Conservation (phyloP, 2,113 vertebrate genomes). For the Macrotus californicus region DNA sequence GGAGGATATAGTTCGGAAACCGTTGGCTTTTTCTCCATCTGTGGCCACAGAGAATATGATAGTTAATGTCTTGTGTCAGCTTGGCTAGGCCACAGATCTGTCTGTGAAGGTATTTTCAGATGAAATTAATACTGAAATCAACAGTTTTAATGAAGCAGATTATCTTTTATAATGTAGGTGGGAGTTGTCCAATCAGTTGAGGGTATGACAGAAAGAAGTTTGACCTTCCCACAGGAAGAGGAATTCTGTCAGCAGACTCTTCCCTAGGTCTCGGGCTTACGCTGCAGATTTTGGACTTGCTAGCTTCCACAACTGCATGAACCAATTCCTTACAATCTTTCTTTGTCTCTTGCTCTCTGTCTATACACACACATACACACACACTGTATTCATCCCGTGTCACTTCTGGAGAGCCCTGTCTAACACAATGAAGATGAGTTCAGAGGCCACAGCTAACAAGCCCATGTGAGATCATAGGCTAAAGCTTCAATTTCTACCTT, state of each 20-base stretch:
- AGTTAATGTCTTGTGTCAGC: not conserved
- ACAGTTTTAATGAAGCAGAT: not conserved
- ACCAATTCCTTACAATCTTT: not conserved
- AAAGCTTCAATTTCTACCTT: not conserved
- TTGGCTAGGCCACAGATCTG: not conserved
- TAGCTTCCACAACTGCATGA: not conserved
- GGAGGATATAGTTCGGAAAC: not conserved
- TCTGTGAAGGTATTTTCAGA: not conserved
- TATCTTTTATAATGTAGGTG: not conserved
- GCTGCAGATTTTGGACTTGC: not conserved
- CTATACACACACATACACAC: not conserved
- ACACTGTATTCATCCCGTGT: not conserved
- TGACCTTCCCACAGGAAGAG: not conserved
- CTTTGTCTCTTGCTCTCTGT: not conserved
- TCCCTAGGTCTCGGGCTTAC: not conserved
- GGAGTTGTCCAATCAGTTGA: not conserved
- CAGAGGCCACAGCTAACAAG: not conserved
- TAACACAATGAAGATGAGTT: not conserved
- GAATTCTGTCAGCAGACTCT: not conserved
- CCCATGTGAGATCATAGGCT: not conserved
- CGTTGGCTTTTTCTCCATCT: not conserved
- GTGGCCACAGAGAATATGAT: not conserved
- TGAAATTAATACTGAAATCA: constrained; percentile 26
- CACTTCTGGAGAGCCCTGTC: not conserved
- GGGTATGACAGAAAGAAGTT: not conserved